A percentile compares a stretch with the other conserved stretches of the same genome.
phyloP scores from a whole-genome alignment of 1,140 invertebrate genomes.

The Pomacea maculata region DNA sequence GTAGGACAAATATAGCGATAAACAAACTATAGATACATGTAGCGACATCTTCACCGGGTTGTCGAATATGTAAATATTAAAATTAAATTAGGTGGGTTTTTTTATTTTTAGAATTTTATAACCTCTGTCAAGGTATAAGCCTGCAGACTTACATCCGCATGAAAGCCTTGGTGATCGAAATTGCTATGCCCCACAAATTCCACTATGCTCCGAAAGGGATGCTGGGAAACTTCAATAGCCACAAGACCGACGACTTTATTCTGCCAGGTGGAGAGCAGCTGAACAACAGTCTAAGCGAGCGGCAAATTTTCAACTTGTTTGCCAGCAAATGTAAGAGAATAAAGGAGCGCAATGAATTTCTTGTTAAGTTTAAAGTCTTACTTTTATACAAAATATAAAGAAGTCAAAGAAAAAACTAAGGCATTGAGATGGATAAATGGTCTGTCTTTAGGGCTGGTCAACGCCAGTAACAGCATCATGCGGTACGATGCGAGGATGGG shows the following conservation, averaged over 20 bases:
- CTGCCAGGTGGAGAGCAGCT: conserved; percentile 34
- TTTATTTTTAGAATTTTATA: too few relatives aligned
- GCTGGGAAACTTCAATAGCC: conserved; percentile 44
- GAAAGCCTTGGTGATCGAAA: conserved; percentile 27
- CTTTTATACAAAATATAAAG: too few relatives aligned
- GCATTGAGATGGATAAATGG: too few relatives aligned
- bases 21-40: too few relatives aligned
- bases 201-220: conserved; percentile 36
- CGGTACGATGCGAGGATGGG: conserved; percentile 23
- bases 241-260: conserved; percentile 39
- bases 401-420: too few relatives aligned
- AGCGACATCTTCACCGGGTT: too few relatives aligned
- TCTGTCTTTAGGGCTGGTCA: conserved; percentile 27
- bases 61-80: too few relatives aligned
- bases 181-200: conserved; percentile 21
- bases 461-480: conserved; percentile 26
- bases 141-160: conserved; percentile 16
- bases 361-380: too few relatives aligned
- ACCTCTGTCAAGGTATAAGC: conserved; percentile 9
- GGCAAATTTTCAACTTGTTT: conserved; percentile 36
- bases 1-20: too few relatives aligned
- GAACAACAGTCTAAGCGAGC: conserved; percentile 23
- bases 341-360: too few relatives aligned
- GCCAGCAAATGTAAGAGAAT: conserved; percentile 34
- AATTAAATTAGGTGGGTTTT: too few relatives aligned